Evolutionary conservation across 2,797 vertebrate species (phyloP).

Genomic region (Myoxocephalus aenaeus): DNA sequence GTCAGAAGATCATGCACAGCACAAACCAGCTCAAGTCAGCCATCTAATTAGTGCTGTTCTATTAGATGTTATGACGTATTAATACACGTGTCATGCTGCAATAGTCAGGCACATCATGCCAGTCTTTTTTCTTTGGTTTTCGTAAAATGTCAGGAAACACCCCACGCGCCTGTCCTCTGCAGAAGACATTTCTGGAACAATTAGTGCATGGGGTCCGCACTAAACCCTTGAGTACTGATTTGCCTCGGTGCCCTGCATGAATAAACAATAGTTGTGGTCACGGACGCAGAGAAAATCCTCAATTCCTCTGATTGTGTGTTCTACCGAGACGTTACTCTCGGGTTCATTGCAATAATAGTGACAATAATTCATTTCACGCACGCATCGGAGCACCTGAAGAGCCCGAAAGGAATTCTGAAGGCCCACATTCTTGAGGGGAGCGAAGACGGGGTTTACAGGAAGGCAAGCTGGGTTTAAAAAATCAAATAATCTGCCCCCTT

Average conservation of each 20-base stretch:
- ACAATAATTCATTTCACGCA: slow-evolving; percentile 31
- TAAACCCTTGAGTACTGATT: slow-evolving; percentile 66
- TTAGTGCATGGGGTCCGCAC: slow-evolving; percentile 65
- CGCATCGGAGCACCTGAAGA: neutral
- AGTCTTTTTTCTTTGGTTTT: slow-evolving; percentile 11
- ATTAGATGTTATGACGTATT: neutral
- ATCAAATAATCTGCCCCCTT: slow-evolving; percentile 16
- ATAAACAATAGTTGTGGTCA: slow-evolving; percentile 78
- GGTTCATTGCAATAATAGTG: slow-evolving; percentile 13
- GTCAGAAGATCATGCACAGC: slow-evolving; percentile 29
- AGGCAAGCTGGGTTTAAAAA: slow-evolving; percentile 50
- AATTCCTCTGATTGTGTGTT: slow-evolving; percentile 41
- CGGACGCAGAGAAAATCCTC: slow-evolving; percentile 25
- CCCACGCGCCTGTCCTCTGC: slow-evolving; percentile 34
- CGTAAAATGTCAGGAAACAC: neutral
- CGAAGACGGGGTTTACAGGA: slow-evolving; percentile 40
- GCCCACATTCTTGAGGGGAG: slow-evolving; percentile 70
- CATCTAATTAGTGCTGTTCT: neutral
- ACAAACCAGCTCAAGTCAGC: neutral
- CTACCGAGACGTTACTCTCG: slow-evolving; percentile 22
- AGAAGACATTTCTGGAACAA: slow-evolving; percentile 65
- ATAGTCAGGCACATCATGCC: neutral
- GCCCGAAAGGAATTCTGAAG: neutral
- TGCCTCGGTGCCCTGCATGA: slow-evolving; percentile 73
- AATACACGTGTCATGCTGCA: too few relatives aligned